These are phyloP conservation scores for Maconellicoccus hirsutus DNA, from an alignment of 1,140 invertebrate genomes.

Conservation along the genomic window DNA sequence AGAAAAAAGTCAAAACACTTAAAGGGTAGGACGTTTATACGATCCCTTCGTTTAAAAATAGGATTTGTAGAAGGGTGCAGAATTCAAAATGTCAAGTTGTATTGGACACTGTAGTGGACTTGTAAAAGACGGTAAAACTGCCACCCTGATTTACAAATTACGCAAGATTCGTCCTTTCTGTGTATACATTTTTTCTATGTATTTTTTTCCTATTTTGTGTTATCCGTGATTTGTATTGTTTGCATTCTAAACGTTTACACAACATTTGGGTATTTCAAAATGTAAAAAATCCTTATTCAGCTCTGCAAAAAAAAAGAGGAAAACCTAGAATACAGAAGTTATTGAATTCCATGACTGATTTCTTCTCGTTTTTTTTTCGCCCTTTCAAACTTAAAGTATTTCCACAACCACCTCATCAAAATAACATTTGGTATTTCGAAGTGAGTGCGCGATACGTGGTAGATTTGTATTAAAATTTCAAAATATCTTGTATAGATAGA, in stretches of 20 bases:
- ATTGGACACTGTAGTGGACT: constrained; percentile 16
- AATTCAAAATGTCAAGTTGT: constrained; percentile 16
- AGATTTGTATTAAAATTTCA: constrained; percentile 15
- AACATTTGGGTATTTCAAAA: constrained; percentile 11
- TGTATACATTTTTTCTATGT: background rate
- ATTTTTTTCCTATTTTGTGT: background rate
- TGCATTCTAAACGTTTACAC: constrained; percentile 13
- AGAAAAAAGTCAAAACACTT: constrained; percentile 11
- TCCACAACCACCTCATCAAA: constrained; percentile 18
- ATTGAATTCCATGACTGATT: constrained; percentile 20
- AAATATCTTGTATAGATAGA: constrained; percentile 18
- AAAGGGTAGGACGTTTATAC: constrained; percentile 8
- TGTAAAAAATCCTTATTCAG: constrained; percentile 8
- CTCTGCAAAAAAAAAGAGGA: background rate
- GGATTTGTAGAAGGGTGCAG: constrained; percentile 10
- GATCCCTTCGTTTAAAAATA: constrained; percentile 13
- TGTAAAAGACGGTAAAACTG: constrained; percentile 18
- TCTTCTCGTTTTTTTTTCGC: constrained; percentile 13
- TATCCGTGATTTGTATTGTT: constrained; percentile 9
- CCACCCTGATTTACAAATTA: background rate
- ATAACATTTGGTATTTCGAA: constrained; percentile 21
- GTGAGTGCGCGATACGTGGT: background rate
- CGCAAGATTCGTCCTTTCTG: background rate
- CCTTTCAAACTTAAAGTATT: constrained; percentile 12
- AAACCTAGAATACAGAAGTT: background rate